These are phyloP conservation scores for Tolypeutes matacus DNA, from an alignment of 2,797 vertebrate genomes.

Conservation along the genomic window DNA sequence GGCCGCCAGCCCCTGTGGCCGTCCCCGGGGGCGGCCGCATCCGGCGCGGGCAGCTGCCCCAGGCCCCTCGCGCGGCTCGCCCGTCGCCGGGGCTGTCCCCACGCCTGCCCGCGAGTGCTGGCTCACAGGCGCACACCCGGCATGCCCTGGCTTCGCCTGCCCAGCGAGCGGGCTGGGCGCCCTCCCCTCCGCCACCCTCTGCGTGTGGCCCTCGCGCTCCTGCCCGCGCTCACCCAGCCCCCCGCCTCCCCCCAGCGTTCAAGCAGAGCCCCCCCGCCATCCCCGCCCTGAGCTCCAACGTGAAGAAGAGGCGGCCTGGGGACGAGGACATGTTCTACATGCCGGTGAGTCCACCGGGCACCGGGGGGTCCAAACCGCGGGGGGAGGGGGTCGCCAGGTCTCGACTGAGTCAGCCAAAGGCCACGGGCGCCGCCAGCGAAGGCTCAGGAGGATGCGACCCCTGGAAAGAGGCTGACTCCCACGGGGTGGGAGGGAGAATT, in stretches of 20 bases:
- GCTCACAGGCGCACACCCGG: no score
- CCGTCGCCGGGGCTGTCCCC: no score
- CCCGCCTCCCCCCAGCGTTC: slow-evolving; percentile 90
- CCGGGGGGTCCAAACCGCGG: no score
- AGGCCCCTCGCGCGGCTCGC: no score
- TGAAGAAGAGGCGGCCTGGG: slow-evolving; percentile 95
- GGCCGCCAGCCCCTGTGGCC: no score
- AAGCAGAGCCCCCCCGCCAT: slow-evolving; percentile 95
- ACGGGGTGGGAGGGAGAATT: neutral
- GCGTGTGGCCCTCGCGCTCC: neutral
- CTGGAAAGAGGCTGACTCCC: rapidly evolving
- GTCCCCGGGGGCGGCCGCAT: no score
- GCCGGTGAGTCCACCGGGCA: slow-evolving; percentile 91
- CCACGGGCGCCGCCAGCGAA: no score
- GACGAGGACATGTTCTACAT: slow-evolving; percentile 98
- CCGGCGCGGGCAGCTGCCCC: no score
- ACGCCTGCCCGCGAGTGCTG: no score
- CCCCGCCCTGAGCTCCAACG: slow-evolving; percentile 90
- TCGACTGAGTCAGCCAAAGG: no score
- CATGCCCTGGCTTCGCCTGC: neutral
- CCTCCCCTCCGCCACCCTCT: neutral
- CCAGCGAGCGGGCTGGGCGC: rapidly evolving
- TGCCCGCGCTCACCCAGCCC: neutral
- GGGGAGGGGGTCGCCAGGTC: no score
- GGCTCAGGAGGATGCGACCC: neutral